These are phyloP conservation scores for Kryptolebias ocellatus DNA, from an alignment of 2,797 vertebrate genomes.

Conservation along the genomic window DNA sequence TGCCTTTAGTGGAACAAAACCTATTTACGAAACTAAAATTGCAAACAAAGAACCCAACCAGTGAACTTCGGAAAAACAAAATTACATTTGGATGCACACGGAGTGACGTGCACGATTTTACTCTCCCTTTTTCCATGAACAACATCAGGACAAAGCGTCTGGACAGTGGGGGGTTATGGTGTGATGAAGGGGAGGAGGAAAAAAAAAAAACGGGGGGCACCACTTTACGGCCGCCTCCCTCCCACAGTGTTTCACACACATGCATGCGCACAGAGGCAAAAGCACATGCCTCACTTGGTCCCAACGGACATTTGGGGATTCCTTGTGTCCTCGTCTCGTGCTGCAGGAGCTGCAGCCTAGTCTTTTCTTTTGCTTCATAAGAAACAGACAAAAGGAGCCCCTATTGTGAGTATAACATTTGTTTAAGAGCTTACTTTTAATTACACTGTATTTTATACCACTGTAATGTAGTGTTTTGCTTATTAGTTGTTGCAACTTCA, in stretches of 20 bases:
- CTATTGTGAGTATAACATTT: constrained; percentile 67
- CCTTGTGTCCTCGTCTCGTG: constrained; percentile 23
- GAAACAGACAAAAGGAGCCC: constrained; percentile 44
- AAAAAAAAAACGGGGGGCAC: constrained; percentile 63
- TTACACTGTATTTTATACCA: constrained; percentile 18
- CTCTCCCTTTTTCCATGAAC: constrained; percentile 19
- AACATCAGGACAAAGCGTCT: constrained; percentile 62
- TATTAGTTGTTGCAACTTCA: constrained; percentile 6
- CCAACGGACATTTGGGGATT: constrained; percentile 61
- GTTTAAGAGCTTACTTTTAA: constrained; percentile 33
- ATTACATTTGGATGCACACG: background rate
- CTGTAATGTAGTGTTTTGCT: background rate
- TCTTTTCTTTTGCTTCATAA: constrained; percentile 37
- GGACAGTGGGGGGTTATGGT: constrained; percentile 60
- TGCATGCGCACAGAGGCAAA: constrained; percentile 46
- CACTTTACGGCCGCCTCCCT: constrained; percentile 65
- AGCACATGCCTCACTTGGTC: constrained; percentile 49
- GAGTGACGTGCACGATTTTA: constrained; percentile 1
- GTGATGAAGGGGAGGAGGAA: constrained; percentile 70
- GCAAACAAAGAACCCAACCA: constrained; percentile 25
- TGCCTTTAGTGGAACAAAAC: constrained; percentile 8
- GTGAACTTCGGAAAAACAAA: constrained; percentile 8
- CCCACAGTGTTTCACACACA: constrained; percentile 58
- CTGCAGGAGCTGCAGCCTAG: constrained; percentile 29
- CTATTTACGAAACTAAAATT: background rate